phyloP scores from a whole-genome alignment of 2,113 vertebrate genomes.

The Lasiurus cinereus region DNA sequence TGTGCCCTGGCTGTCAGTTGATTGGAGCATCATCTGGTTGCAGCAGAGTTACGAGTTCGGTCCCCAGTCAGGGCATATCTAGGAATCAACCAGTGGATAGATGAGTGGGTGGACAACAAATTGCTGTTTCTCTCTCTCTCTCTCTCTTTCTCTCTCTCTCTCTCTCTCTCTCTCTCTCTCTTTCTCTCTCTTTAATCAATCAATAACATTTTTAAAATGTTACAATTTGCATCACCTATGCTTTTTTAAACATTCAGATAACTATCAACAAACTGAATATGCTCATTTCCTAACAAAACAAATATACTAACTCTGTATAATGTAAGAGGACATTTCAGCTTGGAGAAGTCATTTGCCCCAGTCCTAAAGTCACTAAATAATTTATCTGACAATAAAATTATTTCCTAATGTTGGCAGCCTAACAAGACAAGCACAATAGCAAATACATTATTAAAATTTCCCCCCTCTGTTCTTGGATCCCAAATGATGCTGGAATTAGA shows the following conservation, averaged over 20 bases:
- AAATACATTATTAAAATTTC: not conserved
- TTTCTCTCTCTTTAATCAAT: not conserved
- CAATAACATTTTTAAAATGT: not conserved
- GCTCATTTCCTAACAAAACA: not conserved
- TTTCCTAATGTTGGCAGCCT: not conserved
- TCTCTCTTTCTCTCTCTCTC: too few relatives aligned
- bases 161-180: not conserved
- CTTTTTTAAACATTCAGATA: slow-evolving; percentile 32
- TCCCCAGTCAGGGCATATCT: not conserved
- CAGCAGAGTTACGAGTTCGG: not conserved
- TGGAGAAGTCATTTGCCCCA: not conserved
- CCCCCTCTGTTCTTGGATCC: not conserved
- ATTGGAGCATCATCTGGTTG: not conserved
- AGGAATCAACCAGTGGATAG: not conserved
- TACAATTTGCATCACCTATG: not conserved
- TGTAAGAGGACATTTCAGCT: not conserved
- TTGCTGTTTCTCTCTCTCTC: not conserved
- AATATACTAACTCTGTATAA: not conserved
- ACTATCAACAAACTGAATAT: not conserved
- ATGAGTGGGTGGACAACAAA: not conserved
- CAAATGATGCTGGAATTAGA: not conserved
- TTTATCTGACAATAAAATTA: not conserved
- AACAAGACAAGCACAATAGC: not conserved
- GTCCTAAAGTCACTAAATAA: not conserved
- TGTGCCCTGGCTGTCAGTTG: not conserved